Evolutionary conservation across 2,797 vertebrate species (phyloP).

Genomic region (Intellagama lesueurii): DNA sequence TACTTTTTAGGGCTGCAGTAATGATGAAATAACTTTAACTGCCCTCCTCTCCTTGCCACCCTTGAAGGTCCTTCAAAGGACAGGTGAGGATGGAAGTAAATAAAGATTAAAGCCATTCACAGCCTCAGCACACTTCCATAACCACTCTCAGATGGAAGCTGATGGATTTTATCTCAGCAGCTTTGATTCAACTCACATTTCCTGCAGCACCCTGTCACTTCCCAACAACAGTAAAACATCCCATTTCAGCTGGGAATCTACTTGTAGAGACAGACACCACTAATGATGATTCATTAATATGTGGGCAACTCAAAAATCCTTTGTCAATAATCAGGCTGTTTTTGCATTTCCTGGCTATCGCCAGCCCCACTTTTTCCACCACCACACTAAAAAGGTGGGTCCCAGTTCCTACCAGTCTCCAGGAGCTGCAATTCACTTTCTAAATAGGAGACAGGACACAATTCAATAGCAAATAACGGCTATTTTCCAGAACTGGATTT

Average conservation of each 20-base stretch:
- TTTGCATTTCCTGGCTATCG: no score
- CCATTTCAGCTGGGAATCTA: neutral
- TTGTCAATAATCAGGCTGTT: neutral
- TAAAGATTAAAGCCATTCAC: neutral
- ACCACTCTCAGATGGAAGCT: neutral
- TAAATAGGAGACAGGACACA: no score
- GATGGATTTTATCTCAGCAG: neutral
- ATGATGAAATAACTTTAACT: neutral
- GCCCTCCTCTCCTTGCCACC: no score
- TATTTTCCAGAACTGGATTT: no score
- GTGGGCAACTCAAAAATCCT: neutral
- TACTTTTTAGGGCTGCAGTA: neutral
- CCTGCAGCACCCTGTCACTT: neutral
- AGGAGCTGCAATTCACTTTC: no score
- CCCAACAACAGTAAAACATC: slow-evolving; percentile 9
- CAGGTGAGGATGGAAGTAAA: neutral
- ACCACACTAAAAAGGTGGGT: no score
- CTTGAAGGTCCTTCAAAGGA: neutral
- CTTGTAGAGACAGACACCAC: neutral
- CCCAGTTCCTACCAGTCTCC: no score
- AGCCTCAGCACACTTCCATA: neutral
- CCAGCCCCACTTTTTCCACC: no score
- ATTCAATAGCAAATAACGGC: no score
- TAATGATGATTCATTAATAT: neutral
- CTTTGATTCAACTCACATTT: slow-evolving; percentile 7